These are phyloP conservation scores for Istiophorus platypterus DNA, from an alignment of 2,113 vertebrate species.

Conservation along the genomic window DNA sequence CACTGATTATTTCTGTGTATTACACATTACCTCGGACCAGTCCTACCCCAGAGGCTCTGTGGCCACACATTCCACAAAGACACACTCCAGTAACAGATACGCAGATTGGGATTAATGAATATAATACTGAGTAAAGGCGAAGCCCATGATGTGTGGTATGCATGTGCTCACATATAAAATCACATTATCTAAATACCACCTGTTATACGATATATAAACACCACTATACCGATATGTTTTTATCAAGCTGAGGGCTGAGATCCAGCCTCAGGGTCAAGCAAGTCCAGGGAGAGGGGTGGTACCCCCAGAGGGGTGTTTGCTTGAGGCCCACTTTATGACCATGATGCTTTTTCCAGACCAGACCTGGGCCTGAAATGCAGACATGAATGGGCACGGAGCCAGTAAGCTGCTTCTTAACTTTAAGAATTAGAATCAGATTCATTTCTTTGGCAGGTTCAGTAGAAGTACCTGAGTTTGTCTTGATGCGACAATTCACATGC, in stretches of 20 bases:
- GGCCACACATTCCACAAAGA: conserved; percentile 50
- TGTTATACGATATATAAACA: conserved; percentile 47
- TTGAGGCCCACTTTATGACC: conserved; percentile 76
- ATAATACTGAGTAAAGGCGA: conserved; percentile 17
- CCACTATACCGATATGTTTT: conserved; percentile 39
- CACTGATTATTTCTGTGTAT: conserved; percentile 24
- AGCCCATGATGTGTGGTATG: conserved; percentile 19
- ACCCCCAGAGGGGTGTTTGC: conserved; percentile 78
- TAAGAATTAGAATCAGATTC: conserved; percentile 32
- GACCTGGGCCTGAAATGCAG: conserved; percentile 61
- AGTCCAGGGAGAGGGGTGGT: conserved; percentile 56
- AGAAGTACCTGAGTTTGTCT: conserved; percentile 25
- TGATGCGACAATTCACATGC: not conserved
- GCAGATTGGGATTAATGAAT: conserved; percentile 52
- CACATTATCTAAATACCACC: conserved; percentile 62
- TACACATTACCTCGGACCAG: conserved; percentile 36
- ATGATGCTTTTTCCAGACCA: conserved; percentile 84
- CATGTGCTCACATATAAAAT: conserved; percentile 39
- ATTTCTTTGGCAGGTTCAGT: conserved; percentile 36
- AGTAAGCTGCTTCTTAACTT: conserved; percentile 58
- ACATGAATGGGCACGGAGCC: conserved; percentile 62
- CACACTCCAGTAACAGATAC: conserved; percentile 38
- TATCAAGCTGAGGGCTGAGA: conserved; percentile 48
- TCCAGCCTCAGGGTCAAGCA: conserved; percentile 50
- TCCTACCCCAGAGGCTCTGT: conserved; percentile 8